A percentile compares a stretch with the other conserved stretches of the same genome.
Conservation (phyloP, 1,140 invertebrate genomes). For the Bilobella aurantiaca region DNA sequence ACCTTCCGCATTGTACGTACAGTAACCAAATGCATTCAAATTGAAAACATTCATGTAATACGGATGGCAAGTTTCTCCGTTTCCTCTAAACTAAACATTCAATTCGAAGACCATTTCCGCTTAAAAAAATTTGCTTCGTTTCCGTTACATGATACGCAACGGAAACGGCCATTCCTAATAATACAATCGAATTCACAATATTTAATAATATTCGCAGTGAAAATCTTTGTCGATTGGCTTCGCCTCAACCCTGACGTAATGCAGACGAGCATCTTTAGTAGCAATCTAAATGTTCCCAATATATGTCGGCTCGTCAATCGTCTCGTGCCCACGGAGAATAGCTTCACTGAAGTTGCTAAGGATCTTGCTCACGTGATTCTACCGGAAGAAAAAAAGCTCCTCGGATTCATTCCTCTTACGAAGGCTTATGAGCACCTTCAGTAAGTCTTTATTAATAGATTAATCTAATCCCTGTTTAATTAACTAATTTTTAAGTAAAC, state of each 20-base stretch:
- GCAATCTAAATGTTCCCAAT: constrained; percentile 17
- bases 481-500: not conserved
- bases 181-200: too few species aligned
- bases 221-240: constrained; percentile 31
- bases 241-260: constrained; percentile 17
- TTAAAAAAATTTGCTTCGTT: not conserved
- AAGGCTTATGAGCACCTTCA: constrained; percentile 22
- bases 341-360: constrained; percentile 6
- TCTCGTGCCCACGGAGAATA: constrained; percentile 17
- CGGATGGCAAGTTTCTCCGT: not conserved
- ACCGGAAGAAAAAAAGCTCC: constrained; percentile 29
- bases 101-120: not conserved
- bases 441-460: constrained; percentile 12
- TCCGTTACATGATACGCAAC: too few species aligned
- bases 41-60: too few species aligned
- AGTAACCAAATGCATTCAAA: not conserved
- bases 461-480: not conserved
- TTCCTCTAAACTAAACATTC: not conserved
- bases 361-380: constrained; percentile 25
- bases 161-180: too few species aligned
- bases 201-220: constrained; percentile 21
- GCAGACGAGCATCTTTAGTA: constrained; percentile 13
- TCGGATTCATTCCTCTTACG: constrained; percentile 28
- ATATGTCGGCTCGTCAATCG: constrained; percentile 26
- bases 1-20: constrained; percentile 28